Evolutionary conservation across 2,888 invertebrate species (phyloP), one percentile per base, ranked within the genome.

Genomic region (Caenorhabditis macrosperma): DNA sequence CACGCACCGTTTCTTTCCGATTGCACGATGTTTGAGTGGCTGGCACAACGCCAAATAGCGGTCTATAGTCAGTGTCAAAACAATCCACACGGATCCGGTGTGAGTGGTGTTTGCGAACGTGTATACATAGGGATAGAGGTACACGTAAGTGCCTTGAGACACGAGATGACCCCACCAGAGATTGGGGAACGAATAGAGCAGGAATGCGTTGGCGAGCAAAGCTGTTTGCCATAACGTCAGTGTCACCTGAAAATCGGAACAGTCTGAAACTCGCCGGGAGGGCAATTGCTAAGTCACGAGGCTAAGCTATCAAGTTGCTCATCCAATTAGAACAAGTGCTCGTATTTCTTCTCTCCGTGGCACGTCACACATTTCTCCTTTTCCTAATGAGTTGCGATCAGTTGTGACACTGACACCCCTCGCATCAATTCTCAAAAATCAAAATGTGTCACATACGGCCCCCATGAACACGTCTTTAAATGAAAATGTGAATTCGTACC

Each of bases 31-130:
- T 64, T 85, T 89, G 59, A 89, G 81, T 33, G 89, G 89, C 60
- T 86, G 84, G 75, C 89, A 89, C 52, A 89, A 78, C 2, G 89
- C 89, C 81, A 89, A 75, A 72, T 88, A 89, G 55, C 89, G 82
- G 74, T 89, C 89, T 57, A 90, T 84, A 9, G 89, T 89, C 71
- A 89, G 72, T 20, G 89, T 86, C 38, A 89, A 76, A 67, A 89
- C 86, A 60, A 89, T 87, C 89, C 89, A 89, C 10, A 90, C 89
- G n/a, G 88, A 85, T 41, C 86, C 89, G 24, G 89, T 90, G 63
- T 89, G 88, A 7, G 88, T 88, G 30, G 88, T 86, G 59, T 89
- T 89, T 15, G 89, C 88, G 52, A 89, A 86, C 7, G 86, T 85
- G 81, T 89, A 89, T 15, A 87, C 87, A 61, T 87, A 87, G 2